Conservation (phyloP, 2,797 vertebrate species). For the Meda fulgida region DNA sequence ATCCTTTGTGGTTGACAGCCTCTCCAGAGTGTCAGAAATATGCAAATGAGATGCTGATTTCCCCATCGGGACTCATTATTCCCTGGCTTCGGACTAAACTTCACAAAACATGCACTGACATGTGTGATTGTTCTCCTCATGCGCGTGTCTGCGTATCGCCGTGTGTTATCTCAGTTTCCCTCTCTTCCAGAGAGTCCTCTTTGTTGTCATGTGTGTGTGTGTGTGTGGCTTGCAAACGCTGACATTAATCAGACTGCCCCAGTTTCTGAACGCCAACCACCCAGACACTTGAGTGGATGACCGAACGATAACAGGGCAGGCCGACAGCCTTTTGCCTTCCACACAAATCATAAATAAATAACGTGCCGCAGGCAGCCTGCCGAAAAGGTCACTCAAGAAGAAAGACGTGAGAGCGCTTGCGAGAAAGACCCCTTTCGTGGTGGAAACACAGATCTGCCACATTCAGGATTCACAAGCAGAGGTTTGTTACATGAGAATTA, state of each 20-base stretch:
- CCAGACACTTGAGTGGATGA: constrained; percentile 30
- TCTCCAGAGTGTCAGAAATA: constrained; percentile 50
- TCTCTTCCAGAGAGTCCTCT: constrained; percentile 20
- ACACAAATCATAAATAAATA: constrained; percentile 59
- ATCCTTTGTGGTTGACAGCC: constrained; percentile 34
- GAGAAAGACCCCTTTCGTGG: constrained; percentile 9
- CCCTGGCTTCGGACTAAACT: constrained; percentile 60
- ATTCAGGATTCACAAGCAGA: constrained; percentile 65
- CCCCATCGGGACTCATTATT: constrained; percentile 72
- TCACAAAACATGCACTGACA: constrained; percentile 52
- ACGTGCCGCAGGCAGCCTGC: constrained; percentile 48
- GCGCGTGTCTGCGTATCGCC: not conserved
- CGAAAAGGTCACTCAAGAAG: constrained; percentile 54
- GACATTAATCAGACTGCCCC: constrained; percentile 74
- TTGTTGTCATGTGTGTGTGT: constrained; percentile 53
- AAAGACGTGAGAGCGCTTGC: constrained; percentile 13
- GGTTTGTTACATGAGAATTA: constrained; percentile 76
- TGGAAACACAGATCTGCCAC: constrained; percentile 62
- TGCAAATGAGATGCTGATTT: constrained; percentile 58
- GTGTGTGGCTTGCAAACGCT: constrained; percentile 55
- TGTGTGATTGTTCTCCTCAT: not conserved
- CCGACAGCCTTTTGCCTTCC: constrained; percentile 47
- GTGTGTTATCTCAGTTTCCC: constrained; percentile 18
- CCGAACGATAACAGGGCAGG: constrained; percentile 50
- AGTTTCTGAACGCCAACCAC: constrained; percentile 54